Conservation (phyloP, 2,797 vertebrate species). For the Podargus strigoides region DNA sequence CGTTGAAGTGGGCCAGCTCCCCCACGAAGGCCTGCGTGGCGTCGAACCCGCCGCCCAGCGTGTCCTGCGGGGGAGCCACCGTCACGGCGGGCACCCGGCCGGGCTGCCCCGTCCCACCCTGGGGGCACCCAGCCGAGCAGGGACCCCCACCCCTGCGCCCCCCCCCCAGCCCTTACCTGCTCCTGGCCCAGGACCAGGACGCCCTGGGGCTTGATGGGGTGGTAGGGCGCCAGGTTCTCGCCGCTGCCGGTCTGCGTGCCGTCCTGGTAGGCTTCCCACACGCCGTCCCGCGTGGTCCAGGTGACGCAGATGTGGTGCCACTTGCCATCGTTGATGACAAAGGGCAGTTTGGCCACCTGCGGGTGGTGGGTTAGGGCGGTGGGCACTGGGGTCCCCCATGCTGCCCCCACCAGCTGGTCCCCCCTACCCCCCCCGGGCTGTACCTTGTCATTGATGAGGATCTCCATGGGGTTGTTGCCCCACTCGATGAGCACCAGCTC, state of each 20-base stretch:
- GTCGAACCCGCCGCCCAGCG: conserved; percentile 91
- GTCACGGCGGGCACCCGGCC: accelerated
- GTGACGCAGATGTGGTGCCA: conserved; percentile 96
- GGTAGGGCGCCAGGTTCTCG: conserved; percentile 93
- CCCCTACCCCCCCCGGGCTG: neutral
- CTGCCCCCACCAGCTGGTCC: accelerated
- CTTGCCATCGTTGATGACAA: conserved; percentile 90
- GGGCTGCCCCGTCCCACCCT: neutral
- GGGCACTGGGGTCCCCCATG: accelerated
- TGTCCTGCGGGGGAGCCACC: conserved; percentile 77
- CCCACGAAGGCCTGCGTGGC: conserved; percentile 93
- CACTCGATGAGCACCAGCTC: conserved; percentile 96
- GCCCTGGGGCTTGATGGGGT: conserved; percentile 92
- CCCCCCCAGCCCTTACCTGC: conserved; percentile 76
- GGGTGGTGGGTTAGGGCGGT: neutral
- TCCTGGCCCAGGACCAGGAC: conserved; percentile 93
- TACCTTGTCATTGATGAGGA: conserved; percentile 98
- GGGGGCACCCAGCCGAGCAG: accelerated
- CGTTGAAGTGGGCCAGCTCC: conserved; percentile 90
- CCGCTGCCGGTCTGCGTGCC: conserved; percentile 87
- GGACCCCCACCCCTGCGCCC: accelerated
- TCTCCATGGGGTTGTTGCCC: conserved; percentile 98
- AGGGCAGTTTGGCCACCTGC: conserved; percentile 92
- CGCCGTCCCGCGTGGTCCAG: conserved; percentile 93
- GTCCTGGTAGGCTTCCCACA: conserved; percentile 96